Evolutionary conservation across 2,888 invertebrate species (phyloP).

Genomic region (Polymixis flavicincta): DNA sequence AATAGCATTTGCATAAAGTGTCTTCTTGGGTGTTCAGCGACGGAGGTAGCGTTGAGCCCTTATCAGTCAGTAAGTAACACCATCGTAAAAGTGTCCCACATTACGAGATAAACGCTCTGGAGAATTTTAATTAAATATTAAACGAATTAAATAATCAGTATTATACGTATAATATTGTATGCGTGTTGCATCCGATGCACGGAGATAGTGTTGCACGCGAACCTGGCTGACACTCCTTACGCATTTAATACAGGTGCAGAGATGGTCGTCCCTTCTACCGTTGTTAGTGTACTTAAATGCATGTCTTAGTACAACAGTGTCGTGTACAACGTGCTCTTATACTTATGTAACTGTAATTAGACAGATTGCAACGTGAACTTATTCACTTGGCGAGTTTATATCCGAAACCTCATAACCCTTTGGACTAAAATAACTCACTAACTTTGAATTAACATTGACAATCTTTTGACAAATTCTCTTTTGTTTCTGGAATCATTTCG

Average conservation of each 20-base stretch:
- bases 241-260: conserved; percentile 68
- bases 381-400: conserved; percentile 72
- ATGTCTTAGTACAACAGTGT: conserved; percentile 72
- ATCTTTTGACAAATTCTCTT: conserved; percentile 59
- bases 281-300: conserved; percentile 76
- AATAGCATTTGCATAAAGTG: conserved; percentile 84
- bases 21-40: conserved; percentile 83
- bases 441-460: conserved; percentile 59
- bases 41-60: conserved; percentile 80
- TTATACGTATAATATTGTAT: conserved; percentile 89
- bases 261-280: conserved; percentile 70
- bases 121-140: conserved; percentile 91
- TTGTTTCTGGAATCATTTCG: conserved; percentile 47
- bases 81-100: conserved; percentile 90
- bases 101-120: conserved; percentile 89
- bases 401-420: conserved; percentile 29
- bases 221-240: conserved; percentile 76
- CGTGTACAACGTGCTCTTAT: conserved; percentile 52
- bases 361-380: conserved; percentile 75
- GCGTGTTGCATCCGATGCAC: conserved; percentile 84
- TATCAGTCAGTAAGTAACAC: conserved; percentile 89
- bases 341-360: conserved; percentile 62
- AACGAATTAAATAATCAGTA: conserved; percentile 91
- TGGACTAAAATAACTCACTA: conserved; percentile 41
- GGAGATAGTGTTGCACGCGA: conserved; percentile 84